These are phyloP conservation scores for Rhagonycha fulva DNA, from an alignment of 2,888 invertebrate species.

Conservation along the genomic window DNA sequence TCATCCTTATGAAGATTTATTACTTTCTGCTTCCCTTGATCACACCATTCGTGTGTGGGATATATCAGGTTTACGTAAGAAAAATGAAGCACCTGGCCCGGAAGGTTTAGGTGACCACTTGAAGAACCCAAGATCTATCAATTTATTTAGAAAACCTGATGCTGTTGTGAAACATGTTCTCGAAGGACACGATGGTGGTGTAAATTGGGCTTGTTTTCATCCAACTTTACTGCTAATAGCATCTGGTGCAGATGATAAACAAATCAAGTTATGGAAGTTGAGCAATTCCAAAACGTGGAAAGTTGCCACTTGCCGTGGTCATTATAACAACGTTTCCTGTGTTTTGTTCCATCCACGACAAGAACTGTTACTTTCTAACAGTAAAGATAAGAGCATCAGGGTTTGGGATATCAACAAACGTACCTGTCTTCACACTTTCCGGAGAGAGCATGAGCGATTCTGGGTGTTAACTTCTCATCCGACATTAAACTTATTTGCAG, in stretches of 20 bases:
- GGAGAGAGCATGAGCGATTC: constrained; percentile 95
- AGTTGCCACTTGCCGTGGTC: constrained; percentile 98
- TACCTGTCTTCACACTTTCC: constrained; percentile 87
- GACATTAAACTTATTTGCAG: constrained; percentile 93
- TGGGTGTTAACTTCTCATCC: constrained; percentile 98
- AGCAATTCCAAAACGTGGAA: constrained; percentile 99
- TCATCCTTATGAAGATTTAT: constrained; percentile 94
- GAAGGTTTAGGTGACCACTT: constrained; percentile 87
- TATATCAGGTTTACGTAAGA: constrained; percentile 92
- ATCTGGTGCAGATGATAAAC: constrained; percentile 98
- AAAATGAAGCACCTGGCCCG: constrained; percentile 96
- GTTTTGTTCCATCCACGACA: constrained; percentile 96
- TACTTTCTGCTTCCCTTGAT: constrained; percentile 96
- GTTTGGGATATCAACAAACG: constrained; percentile 99
- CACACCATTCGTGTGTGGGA: constrained; percentile 99
- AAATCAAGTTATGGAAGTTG: constrained; percentile 98
- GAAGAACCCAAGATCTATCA: constrained; percentile 83
- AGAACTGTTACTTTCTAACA: constrained; percentile 94
- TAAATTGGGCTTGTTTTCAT: constrained; percentile 99
- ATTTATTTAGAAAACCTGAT: constrained; percentile 95
- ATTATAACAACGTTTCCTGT: constrained; percentile 99
- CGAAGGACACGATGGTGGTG: constrained; percentile 95
- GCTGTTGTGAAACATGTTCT: constrained; percentile 89
- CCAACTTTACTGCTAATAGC: constrained; percentile 92
- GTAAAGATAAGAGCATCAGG: constrained; percentile 96